These are phyloP conservation scores for Trichoplusia ni DNA, from an alignment of 1,140 invertebrate species.

Conservation along the genomic window DNA sequence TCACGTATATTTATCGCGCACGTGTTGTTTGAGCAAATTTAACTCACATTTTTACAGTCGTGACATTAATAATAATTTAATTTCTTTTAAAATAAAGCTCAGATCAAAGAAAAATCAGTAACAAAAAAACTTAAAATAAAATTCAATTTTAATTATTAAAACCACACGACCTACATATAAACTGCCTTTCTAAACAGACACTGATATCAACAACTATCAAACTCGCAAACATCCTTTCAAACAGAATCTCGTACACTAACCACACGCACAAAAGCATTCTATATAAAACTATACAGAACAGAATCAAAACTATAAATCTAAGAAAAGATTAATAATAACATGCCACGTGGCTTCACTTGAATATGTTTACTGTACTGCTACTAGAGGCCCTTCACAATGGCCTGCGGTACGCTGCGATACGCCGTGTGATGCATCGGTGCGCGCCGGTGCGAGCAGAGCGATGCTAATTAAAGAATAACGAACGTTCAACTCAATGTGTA, in stretches of 20 bases:
- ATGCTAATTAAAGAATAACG: slow-evolving; percentile 28
- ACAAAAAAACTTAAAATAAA: too few relatives aligned
- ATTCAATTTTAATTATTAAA: too few relatives aligned
- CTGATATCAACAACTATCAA: too few relatives aligned
- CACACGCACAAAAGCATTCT: background rate
- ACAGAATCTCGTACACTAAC: background rate
- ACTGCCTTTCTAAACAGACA: too few relatives aligned
- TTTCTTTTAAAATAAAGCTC: too few relatives aligned
- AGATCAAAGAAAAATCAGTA: too few relatives aligned
- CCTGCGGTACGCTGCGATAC: background rate
- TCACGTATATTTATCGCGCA: too few relatives aligned
- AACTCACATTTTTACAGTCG: too few relatives aligned
- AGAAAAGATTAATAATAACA: slow-evolving; percentile 29
- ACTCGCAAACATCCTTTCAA: background rate
- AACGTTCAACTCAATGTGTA: slow-evolving; percentile 4
- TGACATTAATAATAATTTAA: too few relatives aligned
- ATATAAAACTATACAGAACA: background rate
- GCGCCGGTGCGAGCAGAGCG: background rate
- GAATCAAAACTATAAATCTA: slow-evolving; percentile 37
- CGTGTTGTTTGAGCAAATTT: too few relatives aligned
- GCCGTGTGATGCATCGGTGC: too few relatives aligned
- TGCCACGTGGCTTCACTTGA: slow-evolving; percentile 32
- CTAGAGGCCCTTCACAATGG: slow-evolving; percentile 8
- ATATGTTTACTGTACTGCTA: background rate
- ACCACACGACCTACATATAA: too few relatives aligned